Evolutionary conservation across 2,113 vertebrate genomes (phyloP), one percentile per base, ranked within the genome.

Genomic region (Paraplagusia blochii): DNA sequence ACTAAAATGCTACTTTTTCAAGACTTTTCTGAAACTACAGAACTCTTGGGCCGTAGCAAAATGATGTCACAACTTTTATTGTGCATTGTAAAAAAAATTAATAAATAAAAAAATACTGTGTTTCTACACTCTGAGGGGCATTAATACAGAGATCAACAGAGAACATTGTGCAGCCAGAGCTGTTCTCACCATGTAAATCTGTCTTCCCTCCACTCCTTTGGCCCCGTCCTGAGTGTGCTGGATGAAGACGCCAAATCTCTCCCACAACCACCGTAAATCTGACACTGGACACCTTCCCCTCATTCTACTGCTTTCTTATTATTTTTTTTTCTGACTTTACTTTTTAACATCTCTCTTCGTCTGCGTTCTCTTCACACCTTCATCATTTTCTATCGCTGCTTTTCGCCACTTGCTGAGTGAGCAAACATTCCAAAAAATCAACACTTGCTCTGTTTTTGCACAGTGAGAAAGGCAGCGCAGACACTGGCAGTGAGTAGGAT

Each of bases 151-250:
- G 67, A 58, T 78, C 69, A 65, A 29, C 6, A 11, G 63, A 74
- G 75, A 66, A 46, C 58, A 49, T 53, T 60, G 61, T 63, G 35
- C 68, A 71, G 73, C 69, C 69, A 67, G 61, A 58, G 74, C 77
- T 81, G 76, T 85, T 83, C 77, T 84, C 84, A 87, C 82, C 69
- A 48, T 79, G 79, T 87, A 73, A 82, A 81, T 86, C 77, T 84
- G 53, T 75, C 76, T 63, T 66, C 45, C 51, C 60, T 15, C 71
- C 72, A 76, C 81, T 82, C 79, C 80, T 83, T 51, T 72, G 79
- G 70, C 69, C 66, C 62, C 6, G 68, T 77, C 79, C 77, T 76
- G 70, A 12, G 63, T 74, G 78, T 60, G 56, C 72, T 71, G 57
- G 63, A 70, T 77, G 85, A 69, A 66, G 63, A 54, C 53, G 9